Evolutionary conservation across 2,113 vertebrate species (phyloP).

Genomic region (Bothrops jararaca): DNA sequence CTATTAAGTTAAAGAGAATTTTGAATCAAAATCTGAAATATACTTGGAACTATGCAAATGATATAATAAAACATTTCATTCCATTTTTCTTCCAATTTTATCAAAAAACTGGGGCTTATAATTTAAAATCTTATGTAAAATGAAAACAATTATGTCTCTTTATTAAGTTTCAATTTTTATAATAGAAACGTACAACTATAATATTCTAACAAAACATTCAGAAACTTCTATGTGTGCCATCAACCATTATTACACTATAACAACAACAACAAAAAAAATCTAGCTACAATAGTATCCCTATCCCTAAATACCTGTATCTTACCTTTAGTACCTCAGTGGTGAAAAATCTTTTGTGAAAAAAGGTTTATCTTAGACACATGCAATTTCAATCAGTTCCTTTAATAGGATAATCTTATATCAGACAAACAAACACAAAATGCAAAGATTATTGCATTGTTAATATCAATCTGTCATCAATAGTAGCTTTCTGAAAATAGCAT

Average conservation of each 20-base stretch:
- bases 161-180: background rate
- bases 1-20: background rate
- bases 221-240: conserved; percentile 42
- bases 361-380: background rate
- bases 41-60: background rate
- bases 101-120: background rate
- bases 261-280: background rate
- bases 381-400: background rate
- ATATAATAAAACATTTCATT: background rate
- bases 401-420: background rate
- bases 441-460: background rate
- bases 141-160: background rate
- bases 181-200: background rate
- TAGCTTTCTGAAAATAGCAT: background rate
- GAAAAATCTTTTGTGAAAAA: background rate
- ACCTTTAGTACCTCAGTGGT: background rate
- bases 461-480: background rate
- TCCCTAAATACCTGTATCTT: background rate
- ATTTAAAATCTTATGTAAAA: background rate
- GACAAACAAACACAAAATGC: background rate
- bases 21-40: background rate
- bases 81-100: background rate
- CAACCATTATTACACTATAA: background rate
- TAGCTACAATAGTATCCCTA: background rate
- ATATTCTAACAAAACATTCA: conserved; percentile 22